Conservation (phyloP, 2,113 vertebrate genomes). For the Cyprinus carpio region DNA sequence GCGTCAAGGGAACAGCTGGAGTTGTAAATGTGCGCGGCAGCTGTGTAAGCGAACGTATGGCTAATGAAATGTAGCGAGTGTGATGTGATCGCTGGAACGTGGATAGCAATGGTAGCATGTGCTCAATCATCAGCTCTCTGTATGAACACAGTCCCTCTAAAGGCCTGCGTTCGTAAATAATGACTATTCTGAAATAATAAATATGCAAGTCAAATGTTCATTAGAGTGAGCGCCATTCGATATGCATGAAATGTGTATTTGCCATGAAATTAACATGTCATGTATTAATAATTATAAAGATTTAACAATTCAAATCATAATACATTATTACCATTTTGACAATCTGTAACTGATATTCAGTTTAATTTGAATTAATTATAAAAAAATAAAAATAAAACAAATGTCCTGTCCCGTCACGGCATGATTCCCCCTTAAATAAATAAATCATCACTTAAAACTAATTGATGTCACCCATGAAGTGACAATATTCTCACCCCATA, state of each 20-base stretch:
- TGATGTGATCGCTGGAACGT: conserved; percentile 20
- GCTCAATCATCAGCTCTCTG: neutral
- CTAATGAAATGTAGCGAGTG: conserved; percentile 1
- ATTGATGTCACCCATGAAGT: too few relatives aligned
- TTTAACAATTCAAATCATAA: conserved; percentile 11
- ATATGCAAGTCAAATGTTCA: neutral
- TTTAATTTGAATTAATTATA: neutral
- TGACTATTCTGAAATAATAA: neutral
- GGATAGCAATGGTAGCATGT: neutral
- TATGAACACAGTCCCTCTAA: neutral
- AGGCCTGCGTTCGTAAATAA: neutral
- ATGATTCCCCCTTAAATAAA: too few relatives aligned
- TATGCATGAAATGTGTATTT: neutral
- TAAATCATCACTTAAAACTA: too few relatives aligned
- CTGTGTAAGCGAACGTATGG: conserved; percentile 4
- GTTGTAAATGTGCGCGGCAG: conserved; percentile 14
- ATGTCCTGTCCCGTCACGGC: neutral
- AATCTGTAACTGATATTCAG: neutral
- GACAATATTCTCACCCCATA: too few relatives aligned
- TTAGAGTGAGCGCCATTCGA: neutral
- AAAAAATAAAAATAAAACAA: neutral
- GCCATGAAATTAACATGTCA: neutral
- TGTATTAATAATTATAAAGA: neutral
- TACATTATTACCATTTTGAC: neutral
- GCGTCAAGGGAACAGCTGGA: neutral